Evolutionary conservation across 2,888 invertebrate species (phyloP), one percentile per base, ranked within the genome.

Genomic region (Ophioninae sp.): DNA sequence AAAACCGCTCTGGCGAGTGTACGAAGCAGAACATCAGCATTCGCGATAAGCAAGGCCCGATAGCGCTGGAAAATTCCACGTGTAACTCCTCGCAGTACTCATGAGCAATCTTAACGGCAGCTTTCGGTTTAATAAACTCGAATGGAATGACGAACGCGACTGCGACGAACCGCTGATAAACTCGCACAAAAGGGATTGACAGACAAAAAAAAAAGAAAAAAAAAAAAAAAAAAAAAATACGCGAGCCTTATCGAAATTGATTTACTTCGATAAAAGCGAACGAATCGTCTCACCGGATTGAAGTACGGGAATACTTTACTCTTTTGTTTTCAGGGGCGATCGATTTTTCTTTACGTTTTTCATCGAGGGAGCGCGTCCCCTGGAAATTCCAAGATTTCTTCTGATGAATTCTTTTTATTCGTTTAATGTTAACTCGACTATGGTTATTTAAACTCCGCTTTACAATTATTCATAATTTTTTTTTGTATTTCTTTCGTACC

Each of bases 11-110:
- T 50, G 50, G 62, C 41, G 57, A 59, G 79, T 64, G 39, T 72
- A 57, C 61, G 10, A 17, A 61, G 59, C 56, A 79, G 73, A 41
- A 65, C 81, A 83, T 86, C 83, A 56, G 73, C 56, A 39, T 65
- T 64, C 10, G 73, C 75, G 84, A 84, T 84, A 84, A 84, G 76
- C 80, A 79, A 74, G 21, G 17, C 21, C 50, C 65, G 85, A 86
- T 85, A 86, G 81, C 86, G 81, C 73, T 87, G 88, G 88, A 88
- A 88, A 87, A 83, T 88, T 88, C 87, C 88, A 87, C 82, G 85
- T 82, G 73, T 67, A 30, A 59, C 59, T n/a, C 8, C 6, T 41
- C 20, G 61, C 39, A 56, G 64, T 64, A 50, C 64, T 74, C 68
- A 57, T 20, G 59, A 41, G 41, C 30, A 77, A 44, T 41, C 61